Conservation (phyloP, 1,140 invertebrate genomes). For the Zaprionus kolodkinae region DNA sequence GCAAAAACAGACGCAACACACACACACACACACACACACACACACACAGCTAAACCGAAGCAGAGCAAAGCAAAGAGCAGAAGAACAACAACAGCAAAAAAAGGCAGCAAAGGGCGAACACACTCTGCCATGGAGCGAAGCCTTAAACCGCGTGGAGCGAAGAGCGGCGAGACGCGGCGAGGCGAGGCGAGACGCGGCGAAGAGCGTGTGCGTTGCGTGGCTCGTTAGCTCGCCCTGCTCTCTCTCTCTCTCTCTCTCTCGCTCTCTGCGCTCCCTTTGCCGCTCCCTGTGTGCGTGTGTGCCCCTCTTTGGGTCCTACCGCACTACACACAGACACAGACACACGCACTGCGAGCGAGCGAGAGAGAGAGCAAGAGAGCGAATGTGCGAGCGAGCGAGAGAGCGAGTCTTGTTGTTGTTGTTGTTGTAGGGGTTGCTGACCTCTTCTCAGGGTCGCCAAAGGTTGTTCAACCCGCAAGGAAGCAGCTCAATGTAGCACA, state of each 20-base stretch:
- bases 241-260: conserved; percentile 6
- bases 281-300: conserved; percentile 18
- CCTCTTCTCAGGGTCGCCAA: conserved; percentile 83
- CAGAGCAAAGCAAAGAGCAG: conserved; percentile 1
- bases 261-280: too few species aligned
- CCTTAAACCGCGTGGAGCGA: not conserved
- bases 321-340: conserved; percentile 20
- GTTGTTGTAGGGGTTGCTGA: conserved; percentile 79
- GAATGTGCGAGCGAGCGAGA: conserved; percentile 14
- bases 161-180: not conserved
- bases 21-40: conserved; percentile 37
- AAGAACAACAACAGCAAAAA: not conserved
- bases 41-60: not conserved
- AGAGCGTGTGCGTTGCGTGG: conserved; percentile 1
- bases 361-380: conserved; percentile 20
- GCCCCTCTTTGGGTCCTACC: conserved; percentile 49
- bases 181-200: not conserved
- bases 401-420: conserved; percentile 18
- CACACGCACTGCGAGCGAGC: not conserved
- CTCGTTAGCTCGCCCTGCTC: too few species aligned
- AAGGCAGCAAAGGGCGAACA: not conserved
- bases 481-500: conserved; percentile 36
- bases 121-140: not conserved
- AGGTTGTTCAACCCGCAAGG: conserved; percentile 76
- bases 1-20: conserved; percentile 52